These are phyloP conservation scores for Volucella inanis DNA, from an alignment of 2,888 invertebrate genomes.

Conservation along the genomic window DNA sequence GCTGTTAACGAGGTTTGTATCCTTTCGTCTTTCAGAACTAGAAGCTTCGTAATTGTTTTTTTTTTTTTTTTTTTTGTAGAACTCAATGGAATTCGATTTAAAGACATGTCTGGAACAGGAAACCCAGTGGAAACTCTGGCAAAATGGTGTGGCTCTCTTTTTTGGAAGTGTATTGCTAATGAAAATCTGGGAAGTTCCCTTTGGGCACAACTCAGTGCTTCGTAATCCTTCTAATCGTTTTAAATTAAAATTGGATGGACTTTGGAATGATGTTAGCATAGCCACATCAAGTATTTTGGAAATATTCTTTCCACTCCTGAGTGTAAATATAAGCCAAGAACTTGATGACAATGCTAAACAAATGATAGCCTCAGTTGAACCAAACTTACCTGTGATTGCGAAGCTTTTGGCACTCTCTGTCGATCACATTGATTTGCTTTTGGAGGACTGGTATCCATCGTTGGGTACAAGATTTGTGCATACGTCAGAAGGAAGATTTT, in stretches of 20 bases:
- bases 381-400: constrained; percentile 90
- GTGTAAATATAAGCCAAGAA: constrained; percentile 84
- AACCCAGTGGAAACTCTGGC: constrained; percentile 96
- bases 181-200: constrained; percentile 91
- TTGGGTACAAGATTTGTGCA: constrained; percentile 98
- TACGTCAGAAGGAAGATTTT: constrained; percentile 96
- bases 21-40: neutral
- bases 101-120: constrained; percentile 81
- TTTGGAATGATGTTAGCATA: constrained; percentile 93
- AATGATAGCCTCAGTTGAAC: constrained; percentile 84
- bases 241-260: constrained; percentile 91
- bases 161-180: constrained; percentile 92
- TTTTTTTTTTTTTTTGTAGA: constrained; percentile 73
- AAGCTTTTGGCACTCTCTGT: constrained; percentile 94
- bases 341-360: constrained; percentile 84
- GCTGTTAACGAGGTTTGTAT: constrained; percentile 87
- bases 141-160: constrained; percentile 93
- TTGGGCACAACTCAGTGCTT: constrained; percentile 84
- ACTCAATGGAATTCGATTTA: constrained; percentile 80
- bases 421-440: constrained; percentile 96
- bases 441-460: constrained; percentile 99
- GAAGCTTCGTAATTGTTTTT: neutral
- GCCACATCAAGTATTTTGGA: constrained; percentile 92
- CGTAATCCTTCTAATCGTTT: constrained; percentile 85
- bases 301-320: constrained; percentile 89